Base-by-base conservation (phyloP, 2,113 vertebrate species). In the Oreotragus oreotragus region DNA sequence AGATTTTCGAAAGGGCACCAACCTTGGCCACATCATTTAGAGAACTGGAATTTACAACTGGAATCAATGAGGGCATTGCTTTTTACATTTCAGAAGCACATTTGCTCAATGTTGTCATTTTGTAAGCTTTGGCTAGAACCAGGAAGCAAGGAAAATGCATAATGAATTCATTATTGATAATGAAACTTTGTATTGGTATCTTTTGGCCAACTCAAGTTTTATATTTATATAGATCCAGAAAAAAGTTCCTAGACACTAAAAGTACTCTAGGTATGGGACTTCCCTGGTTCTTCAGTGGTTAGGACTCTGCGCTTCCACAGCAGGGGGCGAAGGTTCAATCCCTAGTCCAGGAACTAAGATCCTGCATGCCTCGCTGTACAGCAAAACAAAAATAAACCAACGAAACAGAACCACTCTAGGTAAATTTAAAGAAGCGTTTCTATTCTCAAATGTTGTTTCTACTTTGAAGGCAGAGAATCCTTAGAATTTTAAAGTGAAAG, bases 401-500 rank as follows among this genome's bases (percentile, higher is more conserved):
- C 70, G 43, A 76, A 76, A 76, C 70, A 76, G 39, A 76, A 43
- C 39, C 15, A 83, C 23, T 70, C 27, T 25, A 66, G 39, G 43
- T 51, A 84, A 84, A 43, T 88, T 66, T 43, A 73, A 49, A 81
- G n/a, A 91, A 57, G 15, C 16, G 2, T 28, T 55, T 64, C 27
- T 84, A 21, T 80, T 36, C 88, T 53, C 57, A 70, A 95, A 53
- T 79, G 4, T 73, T 81, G 13, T 45, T n/a, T 80, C 53, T 60
- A 47, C 13, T 94, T 47, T 49, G 91, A 64, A 62, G 57, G 5
- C n/a, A 76, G 23, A 88, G 15, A 79, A 84, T 58, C 15, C 15
- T 53, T 60, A 83, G 13, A 84, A 80, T 73, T 93, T 96, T 91
- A 23, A 94, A 95, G 45, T 43, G 53, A 81, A 97, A 27, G 53